Percentiles rank a stretch among this genome's conserved stretches.
These are phyloP conservation scores for Minunthozetes semirufus DNA, from an alignment of 2,888 invertebrate species.

Conservation along the genomic window DNA sequence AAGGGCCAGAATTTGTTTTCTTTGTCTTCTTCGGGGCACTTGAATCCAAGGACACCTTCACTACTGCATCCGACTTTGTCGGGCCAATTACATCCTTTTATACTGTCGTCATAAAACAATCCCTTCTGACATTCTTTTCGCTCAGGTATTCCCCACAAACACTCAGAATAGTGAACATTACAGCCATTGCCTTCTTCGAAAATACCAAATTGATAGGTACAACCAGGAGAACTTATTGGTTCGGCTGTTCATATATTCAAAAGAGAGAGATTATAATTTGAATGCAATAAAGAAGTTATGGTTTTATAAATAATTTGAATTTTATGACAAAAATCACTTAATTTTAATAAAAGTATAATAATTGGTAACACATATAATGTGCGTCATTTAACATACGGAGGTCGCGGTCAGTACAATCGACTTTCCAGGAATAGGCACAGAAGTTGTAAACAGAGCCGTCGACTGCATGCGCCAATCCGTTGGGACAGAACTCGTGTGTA, in stretches of 20 bases:
- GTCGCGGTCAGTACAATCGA: constrained; percentile 58
- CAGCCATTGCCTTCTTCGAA: constrained; percentile 64
- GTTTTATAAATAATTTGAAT: constrained; percentile 7
- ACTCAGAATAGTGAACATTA: constrained; percentile 77
- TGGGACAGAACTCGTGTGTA: constrained; percentile 82
- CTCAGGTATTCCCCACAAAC: constrained; percentile 71
- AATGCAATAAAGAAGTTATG: background rate
- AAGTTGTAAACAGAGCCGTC: constrained; percentile 82
- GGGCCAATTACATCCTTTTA: constrained; percentile 87
- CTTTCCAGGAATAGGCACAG: constrained; percentile 91
- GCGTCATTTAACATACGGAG: constrained; percentile 35
- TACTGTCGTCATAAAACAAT: constrained; percentile 76
- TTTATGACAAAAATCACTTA: background rate
- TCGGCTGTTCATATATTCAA: constrained; percentile 36
- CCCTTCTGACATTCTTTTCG: constrained; percentile 64
- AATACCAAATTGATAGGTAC: constrained; percentile 66
- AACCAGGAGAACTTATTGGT: constrained; percentile 44
- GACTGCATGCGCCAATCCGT: constrained; percentile 83
- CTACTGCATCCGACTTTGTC: constrained; percentile 81
- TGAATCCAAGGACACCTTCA: constrained; percentile 78
- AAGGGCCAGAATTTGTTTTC: constrained; percentile 82
- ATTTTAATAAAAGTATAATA: too few relatives aligned
- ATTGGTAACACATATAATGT: constrained; percentile 31
- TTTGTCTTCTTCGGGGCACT: constrained; percentile 80
- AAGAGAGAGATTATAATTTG: too few relatives aligned